Conservation (phyloP, 2,797 vertebrate genomes). For the Sebastes kiyomatsui region DNA sequence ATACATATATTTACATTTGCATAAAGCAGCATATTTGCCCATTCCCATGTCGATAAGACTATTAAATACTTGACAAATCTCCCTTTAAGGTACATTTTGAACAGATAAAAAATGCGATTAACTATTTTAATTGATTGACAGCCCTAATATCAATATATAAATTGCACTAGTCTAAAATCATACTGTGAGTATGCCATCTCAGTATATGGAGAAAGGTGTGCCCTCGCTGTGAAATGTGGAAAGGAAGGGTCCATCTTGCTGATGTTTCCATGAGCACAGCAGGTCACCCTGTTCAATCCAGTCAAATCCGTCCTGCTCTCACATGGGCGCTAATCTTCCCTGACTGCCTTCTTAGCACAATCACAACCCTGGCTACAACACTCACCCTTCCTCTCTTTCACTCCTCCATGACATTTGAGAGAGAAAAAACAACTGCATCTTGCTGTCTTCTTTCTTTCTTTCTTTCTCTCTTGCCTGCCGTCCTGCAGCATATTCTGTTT, state of each 20-base stretch:
- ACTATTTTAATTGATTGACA: too few relatives aligned
- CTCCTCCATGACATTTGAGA: conserved; percentile 19
- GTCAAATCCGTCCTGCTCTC: conserved; percentile 73
- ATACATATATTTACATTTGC: too few relatives aligned
- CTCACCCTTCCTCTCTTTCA: conserved; percentile 11
- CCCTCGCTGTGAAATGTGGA: conserved; percentile 11
- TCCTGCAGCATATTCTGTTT: background rate
- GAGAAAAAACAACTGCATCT: background rate
- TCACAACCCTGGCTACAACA: conserved; percentile 38
- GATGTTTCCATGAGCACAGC: conserved; percentile 70
- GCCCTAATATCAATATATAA: background rate
- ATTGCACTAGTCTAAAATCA: background rate
- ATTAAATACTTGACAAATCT: too few relatives aligned
- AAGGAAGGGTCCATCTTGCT: conserved; percentile 50
- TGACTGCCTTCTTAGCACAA: conserved; percentile 71
- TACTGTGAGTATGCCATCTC: background rate
- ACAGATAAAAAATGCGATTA: too few relatives aligned
- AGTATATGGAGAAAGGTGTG: background rate
- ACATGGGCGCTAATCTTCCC: conserved; percentile 78
- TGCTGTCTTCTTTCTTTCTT: background rate
- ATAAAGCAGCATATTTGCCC: too few relatives aligned
- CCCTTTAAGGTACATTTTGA: too few relatives aligned
- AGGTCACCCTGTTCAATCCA: conserved; percentile 75
- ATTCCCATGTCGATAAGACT: too few relatives aligned
- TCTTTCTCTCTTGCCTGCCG: background rate